A percentile compares a stretch with the other conserved stretches of the same genome.
Evolutionary conservation across 2,797 vertebrate genomes (phyloP).

Genomic region (Microctenopoma steveboyesi): DNA sequence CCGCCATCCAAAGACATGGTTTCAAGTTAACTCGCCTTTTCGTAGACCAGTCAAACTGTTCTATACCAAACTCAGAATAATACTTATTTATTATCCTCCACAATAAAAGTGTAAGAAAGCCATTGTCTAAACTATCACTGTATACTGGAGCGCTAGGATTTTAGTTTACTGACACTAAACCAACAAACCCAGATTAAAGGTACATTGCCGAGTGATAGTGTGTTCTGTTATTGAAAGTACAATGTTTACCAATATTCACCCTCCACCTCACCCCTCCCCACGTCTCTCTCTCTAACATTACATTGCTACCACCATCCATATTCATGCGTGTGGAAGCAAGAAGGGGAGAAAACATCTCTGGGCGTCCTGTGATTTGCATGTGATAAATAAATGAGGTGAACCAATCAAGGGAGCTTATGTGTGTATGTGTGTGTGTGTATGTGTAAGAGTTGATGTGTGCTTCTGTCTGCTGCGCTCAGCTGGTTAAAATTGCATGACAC

Average conservation of each 20-base stretch:
- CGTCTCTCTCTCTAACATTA: conserved; percentile 12
- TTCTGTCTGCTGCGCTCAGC: conserved; percentile 66
- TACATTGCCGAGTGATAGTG: no score
- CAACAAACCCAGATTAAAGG: background rate
- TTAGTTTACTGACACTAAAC: background rate
- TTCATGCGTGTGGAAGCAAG: conserved; percentile 53
- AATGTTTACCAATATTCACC: background rate
- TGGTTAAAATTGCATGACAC: conserved; percentile 87
- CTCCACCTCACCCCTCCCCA: background rate
- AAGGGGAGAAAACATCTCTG: conserved; percentile 55
- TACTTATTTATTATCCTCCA: background rate
- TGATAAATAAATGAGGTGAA: conserved; percentile 82
- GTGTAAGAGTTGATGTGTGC: conserved; percentile 22
- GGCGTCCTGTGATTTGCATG: conserved; percentile 80
- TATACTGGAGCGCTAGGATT: background rate
- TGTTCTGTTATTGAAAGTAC: background rate
- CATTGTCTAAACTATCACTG: no score
- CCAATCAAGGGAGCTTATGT: conserved; percentile 75
- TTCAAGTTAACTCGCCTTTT: no score
- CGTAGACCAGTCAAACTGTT: no score
- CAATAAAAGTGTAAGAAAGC: background rate
- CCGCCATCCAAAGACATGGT: no score
- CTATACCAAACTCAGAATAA: background rate
- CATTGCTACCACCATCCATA: conserved; percentile 53
- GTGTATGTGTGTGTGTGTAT: conserved; percentile 25